Percentiles rank a stretch among this genome's conserved stretches.
Conservation (phyloP, 2,113 vertebrate genomes). For the Eptatretus burgeri region DNA sequence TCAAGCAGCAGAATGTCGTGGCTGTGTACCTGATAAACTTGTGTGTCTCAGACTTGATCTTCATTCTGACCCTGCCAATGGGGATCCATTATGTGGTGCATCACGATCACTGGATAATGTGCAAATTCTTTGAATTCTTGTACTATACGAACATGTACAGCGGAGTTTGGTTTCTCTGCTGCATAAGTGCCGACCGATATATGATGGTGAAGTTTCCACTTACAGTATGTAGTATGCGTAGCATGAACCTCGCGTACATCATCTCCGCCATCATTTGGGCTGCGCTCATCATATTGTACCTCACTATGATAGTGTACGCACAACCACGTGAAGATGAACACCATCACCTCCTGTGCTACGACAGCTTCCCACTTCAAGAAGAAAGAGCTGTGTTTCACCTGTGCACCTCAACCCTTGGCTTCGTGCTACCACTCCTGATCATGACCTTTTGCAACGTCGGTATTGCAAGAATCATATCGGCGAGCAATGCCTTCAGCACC, state of each 20-base stretch:
- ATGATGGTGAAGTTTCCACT: conserved; percentile 49
- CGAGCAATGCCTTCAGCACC: conserved; percentile 41
- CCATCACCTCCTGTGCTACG: conserved; percentile 72
- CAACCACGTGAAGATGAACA: conserved; percentile 47
- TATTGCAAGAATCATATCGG: conserved; percentile 32
- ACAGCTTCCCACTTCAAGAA: conserved; percentile 41
- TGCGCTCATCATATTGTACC: conserved; percentile 44
- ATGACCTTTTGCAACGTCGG: conserved; percentile 48
- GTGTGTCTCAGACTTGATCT: conserved; percentile 50
- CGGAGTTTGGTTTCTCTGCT: conserved; percentile 73
- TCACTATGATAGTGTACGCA: conserved; percentile 43
- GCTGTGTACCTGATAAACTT: conserved; percentile 65
- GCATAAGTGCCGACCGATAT: conserved; percentile 60
- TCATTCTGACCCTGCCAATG: conserved; percentile 45
- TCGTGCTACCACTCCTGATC: conserved; percentile 42
- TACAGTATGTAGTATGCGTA: conserved; percentile 33
- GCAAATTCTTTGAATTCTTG: conserved; percentile 58
- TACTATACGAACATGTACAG: conserved; percentile 78
- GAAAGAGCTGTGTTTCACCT: conserved; percentile 54
- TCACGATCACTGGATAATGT: conserved; percentile 56
- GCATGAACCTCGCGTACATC: conserved; percentile 37
- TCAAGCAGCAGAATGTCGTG: conserved; percentile 46
- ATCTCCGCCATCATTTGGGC: conserved; percentile 43
- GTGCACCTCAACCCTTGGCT: conserved; percentile 41
- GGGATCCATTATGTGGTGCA: conserved; percentile 70